A percentile compares a stretch with the other conserved stretches of the same genome.
phyloP scores from a whole-genome alignment of 1,140 invertebrate species.

The Drusus annulatus region DNA sequence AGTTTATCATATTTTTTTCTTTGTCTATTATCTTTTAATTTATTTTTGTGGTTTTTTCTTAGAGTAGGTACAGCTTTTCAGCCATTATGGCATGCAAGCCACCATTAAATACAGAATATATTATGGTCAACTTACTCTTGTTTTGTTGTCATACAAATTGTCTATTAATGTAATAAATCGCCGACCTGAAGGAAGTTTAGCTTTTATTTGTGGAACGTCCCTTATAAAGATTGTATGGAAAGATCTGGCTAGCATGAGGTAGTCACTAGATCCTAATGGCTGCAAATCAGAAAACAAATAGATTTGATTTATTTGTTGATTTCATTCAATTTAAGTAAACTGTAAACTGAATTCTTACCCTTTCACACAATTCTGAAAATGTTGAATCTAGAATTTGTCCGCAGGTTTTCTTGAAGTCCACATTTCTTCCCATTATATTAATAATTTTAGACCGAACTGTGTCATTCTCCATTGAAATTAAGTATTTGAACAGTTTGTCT shows the following conservation, averaged over 20 bases:
- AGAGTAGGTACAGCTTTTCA: too few relatives aligned
- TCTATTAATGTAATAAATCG: constrained; percentile 98
- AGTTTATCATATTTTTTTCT: too few relatives aligned
- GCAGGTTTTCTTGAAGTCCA: constrained; percentile 92
- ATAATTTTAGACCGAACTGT: constrained; percentile 86
- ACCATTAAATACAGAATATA: not conserved
- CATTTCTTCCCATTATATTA: constrained; percentile 89
- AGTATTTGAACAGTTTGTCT: constrained; percentile 90
- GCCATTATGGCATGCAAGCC: too few relatives aligned
- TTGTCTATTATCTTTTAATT: too few relatives aligned
- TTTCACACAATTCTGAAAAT: constrained; percentile 93
- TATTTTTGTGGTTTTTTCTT: too few relatives aligned
- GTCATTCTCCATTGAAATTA: constrained; percentile 93
- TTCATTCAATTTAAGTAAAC: not conserved
- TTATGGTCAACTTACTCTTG: constrained; percentile 71
- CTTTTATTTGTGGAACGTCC: constrained; percentile 88
- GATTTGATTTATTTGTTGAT: not conserved
- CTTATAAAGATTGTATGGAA: constrained; percentile 97
- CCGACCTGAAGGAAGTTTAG: constrained; percentile 85
- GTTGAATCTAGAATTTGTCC: constrained; percentile 91
- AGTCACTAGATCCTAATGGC: constrained; percentile 95
- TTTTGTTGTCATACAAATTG: constrained; percentile 96
- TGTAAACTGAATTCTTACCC: constrained; percentile 74
- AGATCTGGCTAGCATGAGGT: constrained; percentile 90
- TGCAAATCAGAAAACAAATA: constrained; percentile 65